Percentiles rank a stretch among this genome's conserved stretches.
These are phyloP conservation scores for Cheilosia scutellata DNA, from an alignment of 2,888 invertebrate species.

Conservation along the genomic window DNA sequence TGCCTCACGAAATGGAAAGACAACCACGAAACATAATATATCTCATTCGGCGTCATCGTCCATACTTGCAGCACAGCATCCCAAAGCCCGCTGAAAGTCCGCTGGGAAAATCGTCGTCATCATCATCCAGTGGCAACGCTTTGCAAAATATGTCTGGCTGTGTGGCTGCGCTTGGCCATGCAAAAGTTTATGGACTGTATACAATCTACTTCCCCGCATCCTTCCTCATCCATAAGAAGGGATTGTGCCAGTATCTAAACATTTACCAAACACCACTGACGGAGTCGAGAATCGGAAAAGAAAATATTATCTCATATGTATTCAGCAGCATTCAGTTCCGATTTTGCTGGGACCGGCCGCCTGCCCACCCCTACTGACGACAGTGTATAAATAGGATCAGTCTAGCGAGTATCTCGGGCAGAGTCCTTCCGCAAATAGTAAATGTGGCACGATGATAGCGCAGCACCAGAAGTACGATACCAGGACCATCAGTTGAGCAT, in stretches of 20 bases:
- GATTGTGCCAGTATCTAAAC: conserved; percentile 47
- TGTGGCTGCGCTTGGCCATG: conserved; percentile 14
- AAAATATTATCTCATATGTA: conserved; percentile 54
- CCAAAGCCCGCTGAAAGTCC: conserved; percentile 15
- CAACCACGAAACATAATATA: not conserved
- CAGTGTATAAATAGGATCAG: conserved; percentile 27
- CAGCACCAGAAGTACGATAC: conserved; percentile 9
- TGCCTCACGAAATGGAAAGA: not conserved
- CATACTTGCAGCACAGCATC: too few species aligned
- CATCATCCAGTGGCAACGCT: conserved; percentile 20
- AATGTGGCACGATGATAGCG: conserved; percentile 38
- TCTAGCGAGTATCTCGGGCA: conserved; percentile 27
- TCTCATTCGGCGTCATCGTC: conserved; percentile 15
- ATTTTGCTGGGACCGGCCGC: not conserved
- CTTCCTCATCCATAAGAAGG: conserved; percentile 12
- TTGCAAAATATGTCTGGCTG: not conserved
- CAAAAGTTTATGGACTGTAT: conserved; percentile 30
- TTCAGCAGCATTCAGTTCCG: conserved; percentile 24
- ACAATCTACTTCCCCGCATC: not conserved
- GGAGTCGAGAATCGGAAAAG: conserved; percentile 22
- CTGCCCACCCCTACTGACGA: not conserved
- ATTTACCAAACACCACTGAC: conserved; percentile 49
- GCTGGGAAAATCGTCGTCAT: conserved; percentile 37
- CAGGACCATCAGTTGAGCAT: conserved; percentile 21
- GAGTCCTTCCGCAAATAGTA: conserved; percentile 47